Evolutionary conservation across 2,797 vertebrate genomes (phyloP), one percentile per base, ranked within the genome.

Genomic region (Craterocephalus amniculus): DNA sequence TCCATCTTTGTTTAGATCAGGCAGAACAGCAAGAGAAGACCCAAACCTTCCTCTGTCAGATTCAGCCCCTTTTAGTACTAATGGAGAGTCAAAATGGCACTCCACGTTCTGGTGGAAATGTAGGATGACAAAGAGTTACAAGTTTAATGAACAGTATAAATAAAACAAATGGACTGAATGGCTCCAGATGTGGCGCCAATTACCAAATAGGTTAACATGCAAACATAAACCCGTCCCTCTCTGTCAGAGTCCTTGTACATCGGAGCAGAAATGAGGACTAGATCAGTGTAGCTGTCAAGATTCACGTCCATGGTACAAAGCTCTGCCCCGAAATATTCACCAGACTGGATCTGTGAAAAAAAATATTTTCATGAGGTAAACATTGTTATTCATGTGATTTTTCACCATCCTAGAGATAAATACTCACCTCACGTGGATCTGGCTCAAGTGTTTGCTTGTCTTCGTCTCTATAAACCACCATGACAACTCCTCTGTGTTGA

Each of bases 291-390:
- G 2, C 0, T 0, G 22, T 95, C 84, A 0, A 0, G 0, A 35
- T 94, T 38, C 58, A 95, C 32, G 4, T 95, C 90, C 89, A 96
- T 93, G 2, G 93, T 79, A 74, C 95, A 92, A 76, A 97, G 83
- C 52, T 91, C 94, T 7, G 95, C 95, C 34, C 96, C 96, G 1
- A 96, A 97, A 81, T 97, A 97, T 56, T 93, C 92, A 18, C 96
- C 96, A 0, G 90, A 93, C 93, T 97, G 94, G 83, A 84, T 91
- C 81, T 14, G 26, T 6, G 3, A 6, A 27, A 11, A 63, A 11
- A 31, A 31, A 31, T 18, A n/a, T n/a, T 6, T 43, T 43, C 1
- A n/a, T 2, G 4, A 7, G 11, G 14, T 38, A 20, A 31, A 31
- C 29, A 31, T 43, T 43, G 1, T 6, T 16, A 7, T 40, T 11